A percentile compares a stretch with the other conserved stretches of the same genome.
These are phyloP conservation scores for Corbicula japonica DNA, from an alignment of 2,888 invertebrate species.

Conservation along the genomic window DNA sequence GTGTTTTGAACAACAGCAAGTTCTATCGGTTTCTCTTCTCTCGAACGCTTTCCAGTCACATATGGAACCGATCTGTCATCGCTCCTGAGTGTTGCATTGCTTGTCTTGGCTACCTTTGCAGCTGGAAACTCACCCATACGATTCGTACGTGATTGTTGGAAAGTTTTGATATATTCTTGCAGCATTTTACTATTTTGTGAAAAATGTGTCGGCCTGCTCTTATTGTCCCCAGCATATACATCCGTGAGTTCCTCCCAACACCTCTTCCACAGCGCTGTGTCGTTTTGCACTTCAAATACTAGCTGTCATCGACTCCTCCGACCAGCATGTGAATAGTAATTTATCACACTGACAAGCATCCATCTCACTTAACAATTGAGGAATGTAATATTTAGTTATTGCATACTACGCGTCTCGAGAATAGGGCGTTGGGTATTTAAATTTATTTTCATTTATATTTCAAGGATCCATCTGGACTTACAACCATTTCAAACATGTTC, in stretches of 20 bases:
- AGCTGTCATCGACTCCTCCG: conserved; percentile 22
- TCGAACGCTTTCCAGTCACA: too few relatives aligned
- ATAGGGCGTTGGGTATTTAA: conserved; percentile 6
- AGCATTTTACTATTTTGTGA: not conserved
- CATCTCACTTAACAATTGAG: conserved; percentile 25
- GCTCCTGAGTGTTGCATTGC: not conserved
- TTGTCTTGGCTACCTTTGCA: not conserved
- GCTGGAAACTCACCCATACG: conserved; percentile 23
- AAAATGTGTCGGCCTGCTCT: conserved; percentile 16
- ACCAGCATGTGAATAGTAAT: conserved; percentile 37
- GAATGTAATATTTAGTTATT: conserved; percentile 20
- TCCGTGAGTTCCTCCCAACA: conserved; percentile 21
- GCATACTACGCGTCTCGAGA: conserved; percentile 16
- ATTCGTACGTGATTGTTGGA: not conserved
- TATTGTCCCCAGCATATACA: not conserved
- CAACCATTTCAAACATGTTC: conserved; percentile 31
- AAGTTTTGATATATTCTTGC: not conserved
- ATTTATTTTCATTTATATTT: conserved; percentile 36
- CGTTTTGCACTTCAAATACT: conserved; percentile 18
- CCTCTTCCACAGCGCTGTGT: conserved; percentile 3
- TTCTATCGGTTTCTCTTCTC: not conserved
- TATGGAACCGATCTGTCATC: conserved; percentile 7
- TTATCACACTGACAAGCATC: conserved; percentile 5
- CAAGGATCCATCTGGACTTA: conserved; percentile 31
- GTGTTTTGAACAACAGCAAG: not conserved